Evolutionary conservation across 2,888 invertebrate genomes (phyloP).

Genomic region (Platycnemis pennipes): DNA sequence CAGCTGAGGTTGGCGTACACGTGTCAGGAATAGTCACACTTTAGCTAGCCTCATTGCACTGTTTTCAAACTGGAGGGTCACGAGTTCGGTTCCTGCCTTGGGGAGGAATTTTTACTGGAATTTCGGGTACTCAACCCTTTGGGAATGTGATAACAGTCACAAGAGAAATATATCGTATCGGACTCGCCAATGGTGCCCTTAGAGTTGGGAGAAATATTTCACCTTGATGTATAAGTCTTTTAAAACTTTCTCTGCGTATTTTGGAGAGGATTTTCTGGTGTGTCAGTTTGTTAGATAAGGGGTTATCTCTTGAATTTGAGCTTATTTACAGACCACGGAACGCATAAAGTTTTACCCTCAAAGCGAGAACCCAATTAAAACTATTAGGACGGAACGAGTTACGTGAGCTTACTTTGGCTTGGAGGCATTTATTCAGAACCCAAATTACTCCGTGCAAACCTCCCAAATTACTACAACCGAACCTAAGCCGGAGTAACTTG

Average conservation of each 20-base stretch:
- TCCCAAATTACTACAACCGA: not conserved
- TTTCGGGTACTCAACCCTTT: too few species aligned
- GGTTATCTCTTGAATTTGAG: slow-evolving; percentile 24
- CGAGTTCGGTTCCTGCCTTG: too few species aligned
- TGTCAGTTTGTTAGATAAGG: not conserved
- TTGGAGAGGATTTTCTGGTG: not conserved
- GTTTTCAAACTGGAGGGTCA: too few species aligned
- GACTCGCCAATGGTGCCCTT: too few species aligned
- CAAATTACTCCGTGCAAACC: slow-evolving; percentile 6
- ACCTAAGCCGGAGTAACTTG: not conserved
- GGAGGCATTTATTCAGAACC: not conserved
- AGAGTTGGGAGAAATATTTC: not conserved
- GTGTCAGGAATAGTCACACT: too few species aligned
- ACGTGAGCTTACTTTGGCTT: not conserved
- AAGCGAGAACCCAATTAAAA: slow-evolving; percentile 24
- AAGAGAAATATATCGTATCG: not conserved
- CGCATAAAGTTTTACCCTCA: slow-evolving; percentile 27
- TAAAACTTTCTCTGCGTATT: not conserved
- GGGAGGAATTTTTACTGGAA: too few species aligned
- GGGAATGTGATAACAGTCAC: too few species aligned
- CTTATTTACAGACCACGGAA: not conserved
- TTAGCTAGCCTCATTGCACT: too few species aligned
- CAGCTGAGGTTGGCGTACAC: too few species aligned
- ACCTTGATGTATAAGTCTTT: not conserved
- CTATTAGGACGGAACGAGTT: slow-evolving; percentile 12